Evolutionary conservation across 2,797 vertebrate genomes (phyloP), one percentile per base, ranked within the genome.

Genomic region (Mico argentatus): DNA sequence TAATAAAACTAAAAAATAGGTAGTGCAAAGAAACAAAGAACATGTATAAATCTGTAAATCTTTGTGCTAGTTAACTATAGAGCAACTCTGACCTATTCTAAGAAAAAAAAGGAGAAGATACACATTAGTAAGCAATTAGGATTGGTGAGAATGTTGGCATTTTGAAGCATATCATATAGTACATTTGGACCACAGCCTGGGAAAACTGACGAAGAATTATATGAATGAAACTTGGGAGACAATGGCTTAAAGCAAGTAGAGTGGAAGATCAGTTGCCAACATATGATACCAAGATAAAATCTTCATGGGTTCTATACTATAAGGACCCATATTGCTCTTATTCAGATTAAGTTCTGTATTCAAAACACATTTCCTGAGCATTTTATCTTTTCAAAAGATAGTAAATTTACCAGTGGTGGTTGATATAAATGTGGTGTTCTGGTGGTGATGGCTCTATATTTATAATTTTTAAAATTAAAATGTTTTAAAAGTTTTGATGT

Each of bases 301-400:
- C 11, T 94, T 33, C 5, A 44, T n/a, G 61, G 5, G 0, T 0
- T 48, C 33, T 61, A 2, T 41, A 10, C n/a, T 77, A 0, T n/a
- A 88, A 48, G 22, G 19, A 64, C 1, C 7, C 15, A 10, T 4
- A 8, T 24, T n/a, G 4, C 11, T 81, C 30, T 77, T 55, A 79
- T 30, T 81, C 33, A 80, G 59, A n/a, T 64, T 81, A 64, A 90
- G 8, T 2, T 17, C 14, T 22, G 30, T 44, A 72, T 24, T 7
- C 33, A 92, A 50, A 73, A 79, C 2, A 57, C 11, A 44, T 57
- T 20, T 14, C 11, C 10, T 81, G 46, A 94, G 26, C 26, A 64
- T 88, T 90, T 93, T 11, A 57, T 17, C 19, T 67, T 41, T 90
- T 77, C 39, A 7, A 33, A 50, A 46, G 1, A 77, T 27, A 50